phyloP scores from a whole-genome alignment of 2,888 invertebrate species.

The Mythimna lalbum region DNA sequence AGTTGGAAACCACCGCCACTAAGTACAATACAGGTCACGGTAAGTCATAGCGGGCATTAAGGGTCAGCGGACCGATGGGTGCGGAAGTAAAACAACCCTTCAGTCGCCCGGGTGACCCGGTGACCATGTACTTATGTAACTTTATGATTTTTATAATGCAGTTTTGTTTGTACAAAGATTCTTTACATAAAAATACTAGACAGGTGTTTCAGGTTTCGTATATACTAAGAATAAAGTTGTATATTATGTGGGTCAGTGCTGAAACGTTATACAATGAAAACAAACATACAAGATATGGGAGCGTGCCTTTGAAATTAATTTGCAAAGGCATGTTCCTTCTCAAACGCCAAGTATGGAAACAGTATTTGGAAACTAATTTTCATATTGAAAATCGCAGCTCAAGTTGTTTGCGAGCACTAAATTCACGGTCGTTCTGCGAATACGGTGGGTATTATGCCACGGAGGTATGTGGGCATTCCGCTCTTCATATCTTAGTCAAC shows the following conservation, averaged over 20 bases:
- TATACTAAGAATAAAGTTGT: no score
- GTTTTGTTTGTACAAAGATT: no score
- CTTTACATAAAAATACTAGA: no score
- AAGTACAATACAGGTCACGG: no score
- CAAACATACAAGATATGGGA: not conserved
- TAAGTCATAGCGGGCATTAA: no score
- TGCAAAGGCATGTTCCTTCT: not conserved
- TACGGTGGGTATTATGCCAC: constrained; percentile 17
- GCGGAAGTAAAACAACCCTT: no score
- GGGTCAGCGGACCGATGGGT: no score
- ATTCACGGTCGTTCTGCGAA: constrained; percentile 36
- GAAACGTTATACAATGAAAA: not conserved
- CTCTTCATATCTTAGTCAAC: constrained; percentile 42
- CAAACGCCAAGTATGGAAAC: constrained; percentile 16
- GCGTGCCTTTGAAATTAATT: constrained; percentile 1
- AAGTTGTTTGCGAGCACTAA: constrained; percentile 45
- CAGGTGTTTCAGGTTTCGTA: no score
- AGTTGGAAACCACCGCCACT: no score
- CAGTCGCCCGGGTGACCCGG: no score
- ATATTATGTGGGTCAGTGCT: not conserved
- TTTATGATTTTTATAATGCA: no score
- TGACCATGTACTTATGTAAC: no score
- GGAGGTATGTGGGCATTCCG: constrained; percentile 42
- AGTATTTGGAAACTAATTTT: constrained; percentile 43
- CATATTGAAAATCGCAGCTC: constrained; percentile 39